These are phyloP conservation scores for Volucella inflata DNA, from an alignment of 2,888 invertebrate genomes.

Conservation along the genomic window DNA sequence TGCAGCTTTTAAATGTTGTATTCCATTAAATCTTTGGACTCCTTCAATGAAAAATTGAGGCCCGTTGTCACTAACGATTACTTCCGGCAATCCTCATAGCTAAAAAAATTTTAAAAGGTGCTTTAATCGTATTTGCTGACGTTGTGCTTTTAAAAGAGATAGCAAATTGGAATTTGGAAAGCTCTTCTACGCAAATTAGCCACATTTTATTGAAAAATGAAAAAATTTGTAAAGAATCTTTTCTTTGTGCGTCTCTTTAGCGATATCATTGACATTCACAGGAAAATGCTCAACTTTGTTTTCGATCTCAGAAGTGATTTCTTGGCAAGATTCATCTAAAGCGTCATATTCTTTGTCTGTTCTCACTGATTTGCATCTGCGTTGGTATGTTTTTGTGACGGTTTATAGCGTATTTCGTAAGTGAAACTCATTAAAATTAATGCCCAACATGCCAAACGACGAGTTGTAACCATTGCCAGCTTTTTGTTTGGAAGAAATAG, in stretches of 20 bases:
- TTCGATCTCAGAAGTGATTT: slow-evolving; percentile 34
- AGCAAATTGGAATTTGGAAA: too few relatives aligned
- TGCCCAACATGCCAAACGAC: slow-evolving; percentile 45
- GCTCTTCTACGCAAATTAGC: too few relatives aligned
- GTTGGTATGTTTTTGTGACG: slow-evolving; percentile 39
- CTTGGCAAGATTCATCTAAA: slow-evolving; percentile 40
- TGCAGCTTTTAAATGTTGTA: slow-evolving; percentile 43
- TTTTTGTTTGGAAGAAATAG: slow-evolving; percentile 30
- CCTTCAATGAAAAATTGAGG: too few relatives aligned
- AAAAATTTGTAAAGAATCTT: not conserved
- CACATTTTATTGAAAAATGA: too few relatives aligned
- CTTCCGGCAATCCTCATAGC: too few relatives aligned
- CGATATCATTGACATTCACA: slow-evolving; percentile 24
- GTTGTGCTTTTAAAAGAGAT: too few relatives aligned
- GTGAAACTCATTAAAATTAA: slow-evolving; percentile 33
- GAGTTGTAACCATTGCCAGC: slow-evolving; percentile 24
- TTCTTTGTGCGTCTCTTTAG: slow-evolving; percentile 26
- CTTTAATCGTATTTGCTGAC: too few relatives aligned
- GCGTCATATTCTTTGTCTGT: slow-evolving; percentile 28
- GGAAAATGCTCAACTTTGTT: not conserved
- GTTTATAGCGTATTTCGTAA: not conserved
- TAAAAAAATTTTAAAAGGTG: too few relatives aligned
- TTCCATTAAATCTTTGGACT: slow-evolving; percentile 13
- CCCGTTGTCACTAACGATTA: too few relatives aligned
- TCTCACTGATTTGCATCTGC: slow-evolving; percentile 41